Evolutionary conservation across 35 echinoderm and acorn worm species (phyloP).

Genomic region (Apostichopus californicus): DNA sequence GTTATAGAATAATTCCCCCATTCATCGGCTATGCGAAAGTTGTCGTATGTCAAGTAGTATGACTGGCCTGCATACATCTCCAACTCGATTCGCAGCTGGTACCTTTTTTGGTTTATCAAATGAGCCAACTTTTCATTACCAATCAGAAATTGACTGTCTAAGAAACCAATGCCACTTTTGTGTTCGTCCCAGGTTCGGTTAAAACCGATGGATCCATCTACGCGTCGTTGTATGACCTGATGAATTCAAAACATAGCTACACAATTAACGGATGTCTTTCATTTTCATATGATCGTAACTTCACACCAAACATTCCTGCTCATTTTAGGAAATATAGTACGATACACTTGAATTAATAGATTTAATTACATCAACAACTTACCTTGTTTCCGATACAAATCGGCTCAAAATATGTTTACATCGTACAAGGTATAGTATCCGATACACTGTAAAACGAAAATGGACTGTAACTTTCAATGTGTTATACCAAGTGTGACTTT

Average conservation of each 20-base stretch:
- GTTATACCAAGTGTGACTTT: no score
- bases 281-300: background rate
- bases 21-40: no score
- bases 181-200: slow-evolving; percentile 18
- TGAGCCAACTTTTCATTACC: background rate
- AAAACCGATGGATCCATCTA: slow-evolving; percentile 6
- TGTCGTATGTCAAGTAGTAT: no score
- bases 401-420: no score
- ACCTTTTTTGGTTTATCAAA: no score
- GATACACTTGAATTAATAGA: background rate
- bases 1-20: no score
- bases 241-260: background rate
- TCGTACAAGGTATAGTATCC: no score
- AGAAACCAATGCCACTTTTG: background rate
- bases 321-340: background rate
- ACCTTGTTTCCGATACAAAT: no score
- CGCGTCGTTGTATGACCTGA: slow-evolving; percentile 16
- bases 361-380: background rate
- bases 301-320: background rate
- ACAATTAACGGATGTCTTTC: background rate
- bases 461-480: no score
- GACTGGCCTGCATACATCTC: no score
- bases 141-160: background rate
- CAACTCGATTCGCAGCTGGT: no score
- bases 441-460: no score